Percentiles rank a stretch among this genome's conserved stretches.
Conservation (phyloP, 1,140 invertebrate species). For the Dreissena polymorpha region DNA sequence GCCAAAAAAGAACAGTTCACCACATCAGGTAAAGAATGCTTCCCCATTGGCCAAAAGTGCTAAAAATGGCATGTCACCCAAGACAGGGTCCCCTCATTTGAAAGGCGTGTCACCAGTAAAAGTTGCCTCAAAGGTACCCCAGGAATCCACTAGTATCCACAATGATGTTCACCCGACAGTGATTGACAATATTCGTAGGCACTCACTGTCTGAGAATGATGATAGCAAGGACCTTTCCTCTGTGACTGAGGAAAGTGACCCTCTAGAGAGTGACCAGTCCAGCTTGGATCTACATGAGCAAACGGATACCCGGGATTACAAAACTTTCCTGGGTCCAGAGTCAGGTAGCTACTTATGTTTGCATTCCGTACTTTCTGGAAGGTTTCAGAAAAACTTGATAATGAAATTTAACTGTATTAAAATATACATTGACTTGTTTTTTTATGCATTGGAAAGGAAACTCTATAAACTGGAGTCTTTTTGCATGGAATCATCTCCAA, state of each 20-base stretch:
- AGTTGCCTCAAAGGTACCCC: not conserved
- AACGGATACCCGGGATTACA: slow-evolving; percentile 38
- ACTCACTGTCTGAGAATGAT: slow-evolving; percentile 29
- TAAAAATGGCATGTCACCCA: slow-evolving; percentile 4
- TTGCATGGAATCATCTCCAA: no score
- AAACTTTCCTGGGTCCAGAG: slow-evolving; percentile 33
- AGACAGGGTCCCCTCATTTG: slow-evolving; percentile 9
- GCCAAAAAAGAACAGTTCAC: slow-evolving; percentile 14
- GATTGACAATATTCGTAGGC: slow-evolving; percentile 43
- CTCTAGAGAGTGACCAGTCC: not conserved
- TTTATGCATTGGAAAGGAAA: no score
- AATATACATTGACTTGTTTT: no score
- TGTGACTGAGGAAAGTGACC: slow-evolving; percentile 5
- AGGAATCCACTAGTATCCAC: slow-evolving; percentile 42
- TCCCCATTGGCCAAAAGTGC: not conserved
- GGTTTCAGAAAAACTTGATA: no score
- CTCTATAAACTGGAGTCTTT: no score
- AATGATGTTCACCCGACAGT: slow-evolving; percentile 50
- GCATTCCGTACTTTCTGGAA: not conserved
- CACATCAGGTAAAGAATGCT: slow-evolving; percentile 1
- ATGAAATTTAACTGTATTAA: no score
- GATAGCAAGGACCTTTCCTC: not conserved
- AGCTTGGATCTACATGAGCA: not conserved
- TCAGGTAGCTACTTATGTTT: slow-evolving; percentile 13
- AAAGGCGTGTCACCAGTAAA: slow-evolving; percentile 15